Evolutionary conservation across 2,113 vertebrate species (phyloP).

Genomic region (Macquaria ambigua): DNA sequence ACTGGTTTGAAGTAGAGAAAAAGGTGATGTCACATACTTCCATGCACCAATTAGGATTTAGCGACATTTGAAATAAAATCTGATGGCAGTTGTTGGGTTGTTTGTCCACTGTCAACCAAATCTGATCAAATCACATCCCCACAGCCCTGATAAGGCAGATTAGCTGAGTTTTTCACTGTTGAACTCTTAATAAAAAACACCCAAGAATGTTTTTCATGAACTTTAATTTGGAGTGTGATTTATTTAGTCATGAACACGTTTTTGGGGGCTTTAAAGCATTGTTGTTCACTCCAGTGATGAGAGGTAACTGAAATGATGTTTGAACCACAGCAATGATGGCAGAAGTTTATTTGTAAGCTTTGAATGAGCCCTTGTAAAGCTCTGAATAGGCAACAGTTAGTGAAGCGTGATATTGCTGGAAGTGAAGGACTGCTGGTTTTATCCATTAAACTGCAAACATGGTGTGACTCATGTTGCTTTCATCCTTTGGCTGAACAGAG

Average conservation of each 20-base stretch:
- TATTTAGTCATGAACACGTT: not conserved
- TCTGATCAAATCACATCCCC: not conserved
- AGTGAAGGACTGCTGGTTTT: not conserved
- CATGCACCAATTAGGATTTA: not conserved
- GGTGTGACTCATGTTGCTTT: conserved; percentile 9
- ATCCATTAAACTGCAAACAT: conserved; percentile 18
- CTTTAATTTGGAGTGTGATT: not conserved
- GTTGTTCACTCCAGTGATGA: not conserved
- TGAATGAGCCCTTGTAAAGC: conserved; percentile 23
- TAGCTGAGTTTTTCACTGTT: not conserved
- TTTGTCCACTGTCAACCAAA: not conserved
- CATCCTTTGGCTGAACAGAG: not conserved
- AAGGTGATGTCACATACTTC: too few relatives aligned
- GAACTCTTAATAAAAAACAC: not conserved
- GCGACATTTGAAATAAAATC: not conserved
- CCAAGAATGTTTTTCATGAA: not conserved
- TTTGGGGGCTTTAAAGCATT: not conserved
- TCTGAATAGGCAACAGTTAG: conserved; percentile 8
- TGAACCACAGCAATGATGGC: not conserved
- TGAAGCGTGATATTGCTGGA: conserved; percentile 19
- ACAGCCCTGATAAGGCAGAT: not conserved
- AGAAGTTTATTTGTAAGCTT: not conserved
- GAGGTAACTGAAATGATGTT: conserved; percentile 6
- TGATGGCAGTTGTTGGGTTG: too few relatives aligned
- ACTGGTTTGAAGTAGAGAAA: not conserved